Percentiles rank a stretch among this genome's conserved stretches.
phyloP scores from a whole-genome alignment of 2,888 invertebrate genomes.

The Congeria kusceri region DNA sequence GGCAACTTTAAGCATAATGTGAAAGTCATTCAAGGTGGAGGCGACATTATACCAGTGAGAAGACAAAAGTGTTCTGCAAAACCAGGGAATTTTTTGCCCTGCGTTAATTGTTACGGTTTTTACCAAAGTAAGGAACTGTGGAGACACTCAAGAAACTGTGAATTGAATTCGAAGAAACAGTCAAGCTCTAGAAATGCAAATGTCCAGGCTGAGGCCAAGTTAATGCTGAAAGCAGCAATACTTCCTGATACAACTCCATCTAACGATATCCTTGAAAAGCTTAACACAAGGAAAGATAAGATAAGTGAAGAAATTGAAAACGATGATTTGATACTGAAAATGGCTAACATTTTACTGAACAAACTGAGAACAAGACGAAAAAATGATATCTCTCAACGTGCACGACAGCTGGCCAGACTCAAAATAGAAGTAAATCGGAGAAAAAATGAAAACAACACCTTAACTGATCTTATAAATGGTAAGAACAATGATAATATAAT shows the following conservation, averaged over 20 bases:
- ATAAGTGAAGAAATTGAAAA: not conserved
- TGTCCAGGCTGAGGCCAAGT: not conserved
- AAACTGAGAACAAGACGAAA: constrained; percentile 7
- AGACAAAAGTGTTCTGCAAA: not conserved
- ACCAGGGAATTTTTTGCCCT: constrained; percentile 5
- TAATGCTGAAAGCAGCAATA: not conserved
- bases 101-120: constrained; percentile 14
- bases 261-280: not conserved
- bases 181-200: no score
- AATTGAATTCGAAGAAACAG: not conserved
- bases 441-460: not conserved
- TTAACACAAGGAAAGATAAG: not conserved
- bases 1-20: constrained; percentile 28
- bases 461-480: not conserved
- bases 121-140: constrained; percentile 1
- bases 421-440: not conserved
- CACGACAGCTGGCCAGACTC: constrained; percentile 1
- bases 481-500: not conserved
- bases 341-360: not conserved
- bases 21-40: not conserved
- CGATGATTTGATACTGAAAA: not conserved
- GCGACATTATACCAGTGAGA: not conserved
- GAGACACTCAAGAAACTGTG: constrained; percentile 3
- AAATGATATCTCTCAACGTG: constrained; percentile 3
- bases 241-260: not conserved